Percentiles rank a stretch among this genome's conserved stretches.
Conservation (phyloP, 2,113 vertebrate genomes). For the Fregetta grallaria region DNA sequence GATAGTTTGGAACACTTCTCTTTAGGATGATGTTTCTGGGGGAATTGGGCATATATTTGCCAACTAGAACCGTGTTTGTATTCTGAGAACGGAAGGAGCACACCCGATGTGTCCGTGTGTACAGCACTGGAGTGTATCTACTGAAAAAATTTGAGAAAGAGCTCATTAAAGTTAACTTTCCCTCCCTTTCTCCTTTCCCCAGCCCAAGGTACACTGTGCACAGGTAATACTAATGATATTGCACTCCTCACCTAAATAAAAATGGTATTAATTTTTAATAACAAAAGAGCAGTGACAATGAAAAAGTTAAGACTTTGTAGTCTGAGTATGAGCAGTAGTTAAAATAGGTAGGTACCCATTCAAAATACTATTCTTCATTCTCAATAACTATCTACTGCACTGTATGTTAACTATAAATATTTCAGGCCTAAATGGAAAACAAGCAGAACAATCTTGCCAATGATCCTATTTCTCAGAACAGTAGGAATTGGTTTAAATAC, state of each 20-base stretch:
- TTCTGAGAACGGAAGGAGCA: not conserved
- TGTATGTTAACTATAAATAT: not conserved
- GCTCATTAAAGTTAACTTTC: not conserved
- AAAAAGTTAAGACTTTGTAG: not conserved
- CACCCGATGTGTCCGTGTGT: rapidly evolving
- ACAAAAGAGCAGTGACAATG: not conserved
- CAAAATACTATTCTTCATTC: not conserved
- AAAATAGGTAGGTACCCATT: not conserved
- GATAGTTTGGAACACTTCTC: not conserved
- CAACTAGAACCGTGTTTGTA: not conserved
- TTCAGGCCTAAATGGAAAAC: not conserved
- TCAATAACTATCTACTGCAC: not conserved
- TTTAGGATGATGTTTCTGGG: not conserved
- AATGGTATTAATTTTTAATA: not conserved
- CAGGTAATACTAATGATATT: not conserved
- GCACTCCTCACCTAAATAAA: not conserved
- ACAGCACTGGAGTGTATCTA: not conserved
- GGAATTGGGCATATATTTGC: not conserved
- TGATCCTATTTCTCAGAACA: not conserved
- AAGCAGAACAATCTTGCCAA: not conserved
- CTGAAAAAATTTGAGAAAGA: not conserved
- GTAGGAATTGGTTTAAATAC: not conserved
- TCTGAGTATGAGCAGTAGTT: not conserved
- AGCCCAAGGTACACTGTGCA: not conserved
- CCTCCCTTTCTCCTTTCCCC: not conserved